Base-by-base conservation (phyloP, 2,797 vertebrate species). In the Coranthus polyacanthus region DNA sequence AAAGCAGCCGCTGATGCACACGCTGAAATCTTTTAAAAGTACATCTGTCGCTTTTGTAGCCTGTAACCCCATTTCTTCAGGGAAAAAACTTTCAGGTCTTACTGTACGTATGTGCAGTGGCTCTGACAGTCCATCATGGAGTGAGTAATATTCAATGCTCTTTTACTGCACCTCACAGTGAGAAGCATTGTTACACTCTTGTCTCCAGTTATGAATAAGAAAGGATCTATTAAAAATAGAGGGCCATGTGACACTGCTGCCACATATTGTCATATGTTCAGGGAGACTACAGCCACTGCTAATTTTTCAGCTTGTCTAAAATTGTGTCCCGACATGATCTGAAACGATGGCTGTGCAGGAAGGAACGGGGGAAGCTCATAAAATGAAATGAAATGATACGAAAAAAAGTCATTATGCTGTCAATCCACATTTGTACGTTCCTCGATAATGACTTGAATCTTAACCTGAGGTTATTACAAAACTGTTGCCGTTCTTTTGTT, bases 11-110 rank as follows among this genome's bases (percentile, higher is more conserved):
- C 68, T 44, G 63, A 84, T 79, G 78, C 83, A 79, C 53, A 84
- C 32, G 46, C 61, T 49, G 21, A 77, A 81, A 76, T 81, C 71
- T 86, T 80, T 73, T 59, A 82, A 83, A 86, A 81, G 81, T 75
- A 89, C 79, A 90, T 85, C 81, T 84, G 83, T 81, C 53, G 29
- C 72, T 62, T 78, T 72, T 79, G 56, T 67, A 81, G 70, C 43
- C 52, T 29, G 21, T 58, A 22, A n/a, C 37, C 45, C 37, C 16
- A 11, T 61, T 83, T 77, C 72, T 82, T 83, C 75, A 50, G 67
- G 62, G 53, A 56, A 67, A 66, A 72, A 22, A 66, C 15, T 37
- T 72, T 66, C 32, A 61, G 68, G 65, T 72, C 15, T 10, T 22
- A 80, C 68, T 58, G 65, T 65, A 57, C 20, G 70, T 45, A 38